Evolutionary conservation across 2,888 invertebrate genomes (phyloP), one percentile per base, ranked within the genome.

Genomic region (Orthosia cruda): DNA sequence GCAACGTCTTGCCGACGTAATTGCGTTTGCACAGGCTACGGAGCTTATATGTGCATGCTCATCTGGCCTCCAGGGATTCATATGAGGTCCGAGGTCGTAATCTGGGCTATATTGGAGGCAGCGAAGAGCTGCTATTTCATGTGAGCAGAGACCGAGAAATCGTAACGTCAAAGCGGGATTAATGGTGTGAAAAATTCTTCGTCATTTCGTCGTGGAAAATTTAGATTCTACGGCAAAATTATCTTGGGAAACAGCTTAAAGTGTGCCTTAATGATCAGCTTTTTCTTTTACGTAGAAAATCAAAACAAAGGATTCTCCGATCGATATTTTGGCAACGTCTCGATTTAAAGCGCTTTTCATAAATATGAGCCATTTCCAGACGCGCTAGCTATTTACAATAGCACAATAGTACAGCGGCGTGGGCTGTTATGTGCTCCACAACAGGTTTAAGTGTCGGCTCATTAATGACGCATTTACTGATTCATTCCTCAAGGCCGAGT

Each of bases 401-500:
- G 40, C 57, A 69, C 62, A 47, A 59, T 54, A 23, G 58, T 74
- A 67, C 59, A 12, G 45, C 45, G 18, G 62, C 68, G 81, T 81
- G 80, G 80, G 69, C 16, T 16, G 80, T 15, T 32, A 62, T 74
- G 50, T 65, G 71, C 68, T 68, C 52, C 54, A 68, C 47, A 71
- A 71, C 74, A 80, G 80, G 49, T 80, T 50, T 52, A 15, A 32
- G 57, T 54, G 66, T 74, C 54, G 57, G 26, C 67, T 70, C 69
- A 65, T 61, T 64, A 71, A 52, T 79, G 72, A 83, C 74, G 86
- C 67, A 65, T 49, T 71, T 68, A 74, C 70, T 83, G 72, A 86
- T 69, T 86, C 68, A 80, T 32, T 63, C 45, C 23, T 52, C 84
- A 84, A 86, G 87, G 87, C 70, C 66, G 55, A 52, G 20, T 32